These are phyloP conservation scores for Xestia ashworthii DNA, from an alignment of 2,888 invertebrate genomes.

Conservation along the genomic window DNA sequence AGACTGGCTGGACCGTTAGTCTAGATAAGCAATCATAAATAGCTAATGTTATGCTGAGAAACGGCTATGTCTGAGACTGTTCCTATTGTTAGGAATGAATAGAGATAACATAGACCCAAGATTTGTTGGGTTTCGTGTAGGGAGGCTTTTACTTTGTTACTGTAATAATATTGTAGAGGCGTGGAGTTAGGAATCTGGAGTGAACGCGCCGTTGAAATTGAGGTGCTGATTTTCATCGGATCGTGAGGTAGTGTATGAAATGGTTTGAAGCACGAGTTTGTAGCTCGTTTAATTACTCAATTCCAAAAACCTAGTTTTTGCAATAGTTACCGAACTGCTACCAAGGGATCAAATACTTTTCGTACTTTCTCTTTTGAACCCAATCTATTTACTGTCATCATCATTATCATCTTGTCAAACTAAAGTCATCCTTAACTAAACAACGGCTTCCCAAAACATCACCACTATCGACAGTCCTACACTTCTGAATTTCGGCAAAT, in stretches of 20 bases:
- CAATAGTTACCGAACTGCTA: background rate
- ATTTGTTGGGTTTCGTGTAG: constrained; percentile 60
- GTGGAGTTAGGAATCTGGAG: constrained; percentile 44
- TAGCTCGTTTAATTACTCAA: background rate
- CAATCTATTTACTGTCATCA: too few relatives aligned
- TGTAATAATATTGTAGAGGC: constrained; percentile 55
- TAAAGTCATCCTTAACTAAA: background rate
- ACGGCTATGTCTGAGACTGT: constrained; percentile 63
- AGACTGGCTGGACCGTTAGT: constrained; percentile 62
- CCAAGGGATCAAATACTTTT: background rate
- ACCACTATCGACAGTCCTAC: background rate
- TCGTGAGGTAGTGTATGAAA: constrained; percentile 15
- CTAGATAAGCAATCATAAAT: constrained; percentile 69
- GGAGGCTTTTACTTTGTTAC: constrained; percentile 61
- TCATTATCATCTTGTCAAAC: background rate
- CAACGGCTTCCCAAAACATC: background rate
- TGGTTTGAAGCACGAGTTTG: background rate
- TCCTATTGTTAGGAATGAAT: constrained; percentile 65
- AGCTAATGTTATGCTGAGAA: constrained; percentile 68
- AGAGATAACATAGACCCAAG: constrained; percentile 58
- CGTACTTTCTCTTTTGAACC: background rate
- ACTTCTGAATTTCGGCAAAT: background rate
- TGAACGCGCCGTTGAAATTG: constrained; percentile 16
- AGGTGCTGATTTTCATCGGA: constrained; percentile 33
- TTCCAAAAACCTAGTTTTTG: background rate